Base-by-base conservation (phyloP, 2,888 invertebrate species). In the Osmoderma eremita region DNA sequence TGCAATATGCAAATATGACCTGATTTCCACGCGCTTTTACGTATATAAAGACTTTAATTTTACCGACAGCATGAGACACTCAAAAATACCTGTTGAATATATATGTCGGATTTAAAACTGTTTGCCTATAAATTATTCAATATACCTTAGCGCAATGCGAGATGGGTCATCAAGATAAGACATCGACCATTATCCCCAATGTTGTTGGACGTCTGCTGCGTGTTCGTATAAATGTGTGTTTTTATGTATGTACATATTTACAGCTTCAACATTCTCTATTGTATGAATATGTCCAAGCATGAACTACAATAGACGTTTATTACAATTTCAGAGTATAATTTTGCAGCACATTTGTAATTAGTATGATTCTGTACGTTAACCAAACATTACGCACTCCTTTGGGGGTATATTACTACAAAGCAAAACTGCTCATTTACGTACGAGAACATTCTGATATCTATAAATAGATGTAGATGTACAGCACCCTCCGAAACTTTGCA, bases 101-200 rank as follows among this genome's bases (percentile, higher is more conserved):
- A 45, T 58, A 42, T 58, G 58, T 30, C 58, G 22, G 58, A 58
- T 42, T 58, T 58, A 58, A 41, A 58, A 58, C 58, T 8, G 58
- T 58, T 58, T 58, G 42, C 41, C 58, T 58, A 58, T 58, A 58
- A 58, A 58, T 58, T 42, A 58, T 58, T 58, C 58, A 58, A 58
- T 58, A 58, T 58, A 42, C 42, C 42, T 58, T 58, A 22, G 58
- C 58, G 42, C 42, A 58, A 58, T 58, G 42, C 12, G 58, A 58
- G 58, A 58, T 58, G 58, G 58, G 45, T 58, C 58, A 58, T 58
- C 58, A 58, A 58, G 58, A 58, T 58, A 58, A 58, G 58, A 22
- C 17, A 18, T 22, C 30, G 24, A 45, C 58, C 42, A 58, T 58
- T 58, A 58, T 58, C 58, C 42, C 42, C 42, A 42, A 58, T 58